These are phyloP conservation scores for Acridotheres tristis DNA, from an alignment of 2,797 vertebrate species.

Conservation along the genomic window DNA sequence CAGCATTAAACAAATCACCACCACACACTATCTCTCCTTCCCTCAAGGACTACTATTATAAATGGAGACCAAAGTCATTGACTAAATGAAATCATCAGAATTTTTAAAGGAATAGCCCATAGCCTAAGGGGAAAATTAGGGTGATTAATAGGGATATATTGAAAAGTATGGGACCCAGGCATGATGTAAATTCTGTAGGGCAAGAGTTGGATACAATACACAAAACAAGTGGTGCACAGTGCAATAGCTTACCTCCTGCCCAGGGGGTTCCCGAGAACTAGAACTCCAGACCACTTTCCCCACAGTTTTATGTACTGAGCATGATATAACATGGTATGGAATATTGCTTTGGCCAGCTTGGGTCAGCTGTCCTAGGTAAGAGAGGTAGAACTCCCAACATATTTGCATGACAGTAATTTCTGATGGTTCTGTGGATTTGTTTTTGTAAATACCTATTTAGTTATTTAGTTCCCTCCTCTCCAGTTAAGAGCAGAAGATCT, in stretches of 20 bases:
- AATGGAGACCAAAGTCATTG: background rate
- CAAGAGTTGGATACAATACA: background rate
- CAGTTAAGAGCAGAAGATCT: background rate
- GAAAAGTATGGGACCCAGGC: background rate
- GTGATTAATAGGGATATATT: background rate
- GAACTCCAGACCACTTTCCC: background rate
- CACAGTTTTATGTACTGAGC: background rate
- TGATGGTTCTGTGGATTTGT: background rate
- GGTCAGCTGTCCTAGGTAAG: background rate
- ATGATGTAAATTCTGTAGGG: background rate
- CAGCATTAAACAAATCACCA: background rate
- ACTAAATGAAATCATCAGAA: background rate
- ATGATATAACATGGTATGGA: background rate
- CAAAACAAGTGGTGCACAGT: background rate
- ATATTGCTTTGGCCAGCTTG: rapidly evolving
- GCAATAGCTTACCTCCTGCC: background rate
- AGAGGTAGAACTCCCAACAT: background rate
- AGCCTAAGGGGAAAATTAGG: rapidly evolving
- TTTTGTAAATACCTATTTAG: background rate
- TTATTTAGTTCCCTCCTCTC: background rate
- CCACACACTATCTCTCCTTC: background rate
- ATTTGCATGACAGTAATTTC: background rate
- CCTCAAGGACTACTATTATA: too few species aligned
- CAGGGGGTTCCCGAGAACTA: background rate
- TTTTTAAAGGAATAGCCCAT: background rate